These are phyloP conservation scores for Eudemis profundana DNA, from an alignment of 2,888 invertebrate genomes.

Conservation along the genomic window DNA sequence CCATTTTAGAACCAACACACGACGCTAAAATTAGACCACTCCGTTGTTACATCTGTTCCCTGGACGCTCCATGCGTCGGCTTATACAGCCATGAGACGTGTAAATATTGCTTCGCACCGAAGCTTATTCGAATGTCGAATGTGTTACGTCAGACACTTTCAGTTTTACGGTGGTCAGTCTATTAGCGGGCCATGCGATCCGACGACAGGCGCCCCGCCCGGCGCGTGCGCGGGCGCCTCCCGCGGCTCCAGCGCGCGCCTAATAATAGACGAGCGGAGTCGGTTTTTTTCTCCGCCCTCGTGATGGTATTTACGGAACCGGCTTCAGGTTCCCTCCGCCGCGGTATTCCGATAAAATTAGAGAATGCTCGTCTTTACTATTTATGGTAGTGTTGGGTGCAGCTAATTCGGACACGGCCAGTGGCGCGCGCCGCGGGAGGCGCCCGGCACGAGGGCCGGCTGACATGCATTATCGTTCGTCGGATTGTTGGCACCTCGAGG, in stretches of 20 bases:
- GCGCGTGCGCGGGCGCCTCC: slow-evolving; percentile 34
- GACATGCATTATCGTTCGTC: neutral
- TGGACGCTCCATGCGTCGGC: slow-evolving; percentile 9
- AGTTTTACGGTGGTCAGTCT: slow-evolving; percentile 30
- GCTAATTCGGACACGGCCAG: slow-evolving; percentile 57
- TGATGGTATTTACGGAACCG: slow-evolving; percentile 66
- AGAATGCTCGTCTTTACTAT: slow-evolving; percentile 81
- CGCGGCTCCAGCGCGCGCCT: slow-evolving; percentile 51
- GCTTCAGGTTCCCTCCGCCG: slow-evolving; percentile 49
- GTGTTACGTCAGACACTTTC: slow-evolving; percentile 24
- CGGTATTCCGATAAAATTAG: slow-evolving; percentile 72
- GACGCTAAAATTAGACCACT: slow-evolving; percentile 33
- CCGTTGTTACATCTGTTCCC: slow-evolving; percentile 34
- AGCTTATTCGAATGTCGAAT: slow-evolving; percentile 10
- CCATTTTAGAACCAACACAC: slow-evolving; percentile 27
- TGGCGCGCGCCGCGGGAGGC: slow-evolving; percentile 53
- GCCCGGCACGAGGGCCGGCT: slow-evolving; percentile 9
- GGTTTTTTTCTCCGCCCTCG: slow-evolving; percentile 58
- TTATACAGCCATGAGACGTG: neutral
- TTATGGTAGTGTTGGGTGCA: slow-evolving; percentile 77
- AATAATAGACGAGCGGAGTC: slow-evolving; percentile 49
- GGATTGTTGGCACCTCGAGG: neutral
- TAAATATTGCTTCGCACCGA: slow-evolving; percentile 1
- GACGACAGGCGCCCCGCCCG: slow-evolving; percentile 17
- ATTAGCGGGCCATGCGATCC: neutral